Evolutionary conservation across 2,888 invertebrate genomes (phyloP).

Genomic region (Phalera bucephala): DNA sequence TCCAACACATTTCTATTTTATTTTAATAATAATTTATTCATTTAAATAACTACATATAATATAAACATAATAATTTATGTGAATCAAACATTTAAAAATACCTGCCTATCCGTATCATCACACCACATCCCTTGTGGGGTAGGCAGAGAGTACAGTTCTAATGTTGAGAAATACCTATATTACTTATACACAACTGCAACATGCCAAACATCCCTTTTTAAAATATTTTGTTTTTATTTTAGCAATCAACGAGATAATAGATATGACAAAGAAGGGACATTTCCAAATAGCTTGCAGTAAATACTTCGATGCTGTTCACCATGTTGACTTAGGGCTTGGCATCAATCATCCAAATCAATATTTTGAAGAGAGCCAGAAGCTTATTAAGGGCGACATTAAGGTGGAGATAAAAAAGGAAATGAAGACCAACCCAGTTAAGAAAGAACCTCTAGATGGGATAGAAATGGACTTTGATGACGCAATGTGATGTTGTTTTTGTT

Average conservation of each 20-base stretch:
- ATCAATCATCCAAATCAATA: slow-evolving; percentile 97
- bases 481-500: slow-evolving; percentile 32
- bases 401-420: slow-evolving; percentile 51
- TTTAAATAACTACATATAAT: too few species aligned
- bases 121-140: too few species aligned
- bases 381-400: slow-evolving; percentile 66
- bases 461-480: slow-evolving; percentile 69
- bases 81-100: too few species aligned
- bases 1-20: too few species aligned
- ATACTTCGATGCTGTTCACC: slow-evolving; percentile 91
- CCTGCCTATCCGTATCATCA: too few species aligned
- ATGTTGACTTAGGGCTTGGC: slow-evolving; percentile 84
- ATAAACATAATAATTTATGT: too few species aligned
- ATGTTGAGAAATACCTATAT: too few species aligned
- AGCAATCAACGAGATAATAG: slow-evolving; percentile 88
- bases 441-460: slow-evolving; percentile 45
- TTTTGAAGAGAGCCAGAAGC: slow-evolving; percentile 90
- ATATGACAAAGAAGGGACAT: slow-evolving; percentile 89
- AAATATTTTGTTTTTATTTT: slow-evolving; percentile 47
- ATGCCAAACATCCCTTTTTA: too few species aligned
- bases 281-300: slow-evolving; percentile 95
- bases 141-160: too few species aligned
- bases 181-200: too few species aligned
- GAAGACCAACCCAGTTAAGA: slow-evolving; percentile 43
- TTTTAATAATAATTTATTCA: too few species aligned